Evolutionary conservation across 2,888 invertebrate genomes (phyloP).

Genomic region (Acronicta aceris): DNA sequence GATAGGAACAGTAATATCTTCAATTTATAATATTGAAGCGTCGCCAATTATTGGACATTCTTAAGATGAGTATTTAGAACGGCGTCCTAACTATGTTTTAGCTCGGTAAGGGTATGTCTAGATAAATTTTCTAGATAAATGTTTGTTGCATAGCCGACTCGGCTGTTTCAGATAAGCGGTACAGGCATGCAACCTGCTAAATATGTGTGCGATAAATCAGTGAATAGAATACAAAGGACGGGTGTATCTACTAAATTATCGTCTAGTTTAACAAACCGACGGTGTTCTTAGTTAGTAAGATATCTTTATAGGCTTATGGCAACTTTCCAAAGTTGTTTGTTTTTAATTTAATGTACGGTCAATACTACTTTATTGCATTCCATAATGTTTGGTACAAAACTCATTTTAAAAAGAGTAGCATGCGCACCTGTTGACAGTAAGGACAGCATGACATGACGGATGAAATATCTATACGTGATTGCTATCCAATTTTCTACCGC

Average conservation of each 20-base stretch:
- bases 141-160: constrained; percentile 61
- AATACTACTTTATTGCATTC: background rate
- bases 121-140: constrained; percentile 75
- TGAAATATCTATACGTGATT: too few relatives aligned
- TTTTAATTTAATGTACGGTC: constrained; percentile 30
- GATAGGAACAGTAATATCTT: constrained; percentile 19
- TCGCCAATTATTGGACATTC: constrained; percentile 52
- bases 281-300: constrained; percentile 36
- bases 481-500: too few relatives aligned
- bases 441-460: constrained; percentile 10
- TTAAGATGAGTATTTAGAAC: constrained; percentile 52
- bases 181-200: constrained; percentile 68
- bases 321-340: constrained; percentile 36
- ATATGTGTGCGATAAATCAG: constrained; percentile 73
- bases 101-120: constrained; percentile 60
- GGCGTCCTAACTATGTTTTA: constrained; percentile 50
- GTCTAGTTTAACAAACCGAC: constrained; percentile 46
- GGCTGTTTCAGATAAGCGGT: constrained; percentile 66
- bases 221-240: constrained; percentile 62
- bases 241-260: constrained; percentile 52
- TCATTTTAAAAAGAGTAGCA: constrained; percentile 4
- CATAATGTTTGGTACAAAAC: too few relatives aligned
- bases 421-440: constrained; percentile 43
- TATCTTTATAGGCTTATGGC: constrained; percentile 24
- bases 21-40: constrained; percentile 45